Evolutionary conservation across 2,797 vertebrate genomes (phyloP), one percentile per base, ranked within the genome.

Genomic region (Sebastiscus tertius): DNA sequence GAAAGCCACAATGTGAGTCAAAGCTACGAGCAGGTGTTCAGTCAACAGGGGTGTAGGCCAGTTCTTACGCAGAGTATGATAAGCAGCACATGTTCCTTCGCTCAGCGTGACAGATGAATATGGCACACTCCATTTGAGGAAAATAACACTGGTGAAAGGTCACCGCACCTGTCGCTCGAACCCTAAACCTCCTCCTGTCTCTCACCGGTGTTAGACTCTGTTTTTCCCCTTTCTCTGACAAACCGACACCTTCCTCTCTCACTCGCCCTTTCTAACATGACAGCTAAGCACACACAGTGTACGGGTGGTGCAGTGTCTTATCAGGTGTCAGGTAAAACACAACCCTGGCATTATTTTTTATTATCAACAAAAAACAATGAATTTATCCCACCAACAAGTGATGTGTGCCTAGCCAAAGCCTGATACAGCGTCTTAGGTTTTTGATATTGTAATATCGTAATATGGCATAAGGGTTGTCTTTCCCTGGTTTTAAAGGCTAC

Each of bases 31-130:
- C 87, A 92, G 89, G 84, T 91, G 89, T 63, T 49, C 39, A 81
- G 87, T 90, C 88, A 88, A 77, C 90, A 79, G 79, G 82, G 85
- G 81, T 84, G 86, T 80, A 52, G 71, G 36, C 62, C 65, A 70
- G 26, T 49, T 64, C 14, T 60, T 36, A 22, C 14, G 2, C 31
- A 7, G 26, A 64, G 27, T 29, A 71, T 13, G 75, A 83, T 75
- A 79, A 88, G 79, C 59, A 78, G 60, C 69, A 72, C 72, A 65
- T 69, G 73, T 42, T 82, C 31, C 65, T 2, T 11, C 22, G 73
- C 46, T 46, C 29, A 59, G 12, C 1, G 20, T 73, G 63, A 73
- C 42, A 46, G 20, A 67, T 81, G n/a, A 82, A 59, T 26, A 69
- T 9, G 26, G 77, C 61, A 59, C 31, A 71, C 70, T 64, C 24